A percentile compares a stretch with the other conserved stretches of the same genome.
phyloP scores from a whole-genome alignment of 2,113 vertebrate species.

The Gobiocypris rarus region DNA sequence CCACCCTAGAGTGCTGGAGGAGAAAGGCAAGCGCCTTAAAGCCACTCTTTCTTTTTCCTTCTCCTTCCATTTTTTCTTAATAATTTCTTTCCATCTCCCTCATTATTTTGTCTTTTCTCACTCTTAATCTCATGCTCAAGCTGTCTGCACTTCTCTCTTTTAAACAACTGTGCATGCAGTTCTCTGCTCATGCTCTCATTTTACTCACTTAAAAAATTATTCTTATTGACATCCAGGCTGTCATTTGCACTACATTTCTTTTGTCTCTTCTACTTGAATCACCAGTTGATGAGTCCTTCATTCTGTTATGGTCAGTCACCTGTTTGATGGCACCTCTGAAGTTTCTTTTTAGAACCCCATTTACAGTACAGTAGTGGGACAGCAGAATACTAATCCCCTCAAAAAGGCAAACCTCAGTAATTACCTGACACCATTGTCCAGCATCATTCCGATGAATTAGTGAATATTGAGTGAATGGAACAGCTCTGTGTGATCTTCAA shows the following conservation, averaged over 20 bases:
- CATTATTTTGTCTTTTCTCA: conserved; percentile 37
- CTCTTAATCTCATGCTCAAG: conserved; percentile 56
- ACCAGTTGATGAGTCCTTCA: conserved; percentile 7
- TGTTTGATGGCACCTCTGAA: neutral
- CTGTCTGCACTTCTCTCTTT: conserved; percentile 55
- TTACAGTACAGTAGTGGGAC: conserved; percentile 9
- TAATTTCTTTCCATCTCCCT: conserved; percentile 16
- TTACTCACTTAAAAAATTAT: conserved; percentile 24
- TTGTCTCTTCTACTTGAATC: neutral
- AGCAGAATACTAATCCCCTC: neutral
- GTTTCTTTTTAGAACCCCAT: neutral
- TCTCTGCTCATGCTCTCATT: conserved; percentile 29
- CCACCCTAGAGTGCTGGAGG: conserved; percentile 67
- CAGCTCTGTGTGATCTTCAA: conserved; percentile 29
- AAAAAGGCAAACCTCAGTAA: neutral
- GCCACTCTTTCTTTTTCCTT: conserved; percentile 35
- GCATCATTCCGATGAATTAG: conserved; percentile 1
- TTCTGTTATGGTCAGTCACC: conserved; percentile 25
- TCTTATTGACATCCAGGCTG: conserved; percentile 32
- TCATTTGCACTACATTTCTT: neutral
- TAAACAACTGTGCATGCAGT: conserved; percentile 29
- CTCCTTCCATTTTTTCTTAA: neutral
- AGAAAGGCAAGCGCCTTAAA: conserved; percentile 62
- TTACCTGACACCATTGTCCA: neutral
- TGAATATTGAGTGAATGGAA: neutral